A percentile compares a stretch with the other conserved stretches of the same genome.
These are phyloP conservation scores for Macrotrachela quadricornifera DNA, from an alignment of 1,140 invertebrate genomes.

Conservation along the genomic window DNA sequence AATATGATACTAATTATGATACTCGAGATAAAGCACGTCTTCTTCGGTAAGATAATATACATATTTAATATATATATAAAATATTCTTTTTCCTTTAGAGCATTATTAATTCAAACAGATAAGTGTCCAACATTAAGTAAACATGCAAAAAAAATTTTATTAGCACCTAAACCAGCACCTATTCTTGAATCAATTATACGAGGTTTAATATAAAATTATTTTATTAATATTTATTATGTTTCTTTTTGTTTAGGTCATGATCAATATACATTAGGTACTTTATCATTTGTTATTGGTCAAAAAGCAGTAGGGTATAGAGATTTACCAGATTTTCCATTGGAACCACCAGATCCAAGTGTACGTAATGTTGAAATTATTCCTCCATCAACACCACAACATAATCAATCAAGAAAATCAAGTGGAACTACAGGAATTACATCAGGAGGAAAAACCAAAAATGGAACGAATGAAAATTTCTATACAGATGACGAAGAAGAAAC, in stretches of 20 bases:
- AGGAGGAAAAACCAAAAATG: not conserved
- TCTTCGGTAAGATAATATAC: slow-evolving; percentile 23
- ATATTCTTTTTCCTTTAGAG: not conserved
- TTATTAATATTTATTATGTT: no score
- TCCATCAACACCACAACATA: slow-evolving; percentile 12
- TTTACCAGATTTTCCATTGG: slow-evolving; percentile 58
- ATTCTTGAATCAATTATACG: slow-evolving; percentile 43
- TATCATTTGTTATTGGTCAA: slow-evolving; percentile 78
- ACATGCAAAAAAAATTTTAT: slow-evolving; percentile 60
- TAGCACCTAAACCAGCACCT: slow-evolving; percentile 76
- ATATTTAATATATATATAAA: no score
- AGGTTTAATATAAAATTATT: no score
- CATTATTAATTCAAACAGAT: slow-evolving; percentile 13
- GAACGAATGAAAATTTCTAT: not conserved
- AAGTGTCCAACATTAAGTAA: slow-evolving; percentile 33
- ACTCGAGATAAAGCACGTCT: slow-evolving; percentile 77
- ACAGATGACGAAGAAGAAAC: not conserved
- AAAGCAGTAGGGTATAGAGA: slow-evolving; percentile 63
- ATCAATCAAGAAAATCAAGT: not conserved
- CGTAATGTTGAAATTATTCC: slow-evolving; percentile 43
- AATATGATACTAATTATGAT: slow-evolving; percentile 94
- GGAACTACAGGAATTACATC: slow-evolving; percentile 8
- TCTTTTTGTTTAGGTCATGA: slow-evolving; percentile 41
- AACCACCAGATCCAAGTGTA: slow-evolving; percentile 50
- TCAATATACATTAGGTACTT: slow-evolving; percentile 70